Percentiles rank a stretch among this genome's conserved stretches.
These are phyloP conservation scores for Galaxea fascicularis DNA, from an alignment of 92 coral and sea anemone genomes.

Conservation along the genomic window DNA sequence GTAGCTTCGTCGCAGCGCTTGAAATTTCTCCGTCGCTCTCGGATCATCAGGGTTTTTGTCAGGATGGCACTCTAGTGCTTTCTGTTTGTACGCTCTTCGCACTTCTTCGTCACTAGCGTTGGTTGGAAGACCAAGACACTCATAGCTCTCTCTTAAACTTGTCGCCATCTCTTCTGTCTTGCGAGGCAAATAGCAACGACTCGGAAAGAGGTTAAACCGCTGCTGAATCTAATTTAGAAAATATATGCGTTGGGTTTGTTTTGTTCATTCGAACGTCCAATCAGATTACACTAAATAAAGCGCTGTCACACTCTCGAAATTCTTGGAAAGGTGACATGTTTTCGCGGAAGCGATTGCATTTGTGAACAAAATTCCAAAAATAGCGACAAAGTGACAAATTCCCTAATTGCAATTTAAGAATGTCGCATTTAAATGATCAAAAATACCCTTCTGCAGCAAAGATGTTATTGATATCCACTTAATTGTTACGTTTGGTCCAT, in stretches of 20 bases:
- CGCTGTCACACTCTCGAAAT: background rate
- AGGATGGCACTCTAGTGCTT: conserved; percentile 84
- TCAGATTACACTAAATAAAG: background rate
- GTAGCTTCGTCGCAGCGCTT: conserved; percentile 76
- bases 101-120: conserved; percentile 79
- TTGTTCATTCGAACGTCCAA: conserved; percentile 2
- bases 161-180: conserved; percentile 58
- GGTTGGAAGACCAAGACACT: conserved; percentile 70
- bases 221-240: background rate
- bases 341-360: background rate
- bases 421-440: too few species aligned
- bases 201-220: background rate
- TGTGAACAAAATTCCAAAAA: background rate
- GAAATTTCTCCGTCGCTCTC: conserved; percentile 72
- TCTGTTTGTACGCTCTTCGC: conserved; percentile 72
- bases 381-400: background rate
- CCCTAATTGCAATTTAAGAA: too few species aligned
- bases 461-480: too few species aligned
- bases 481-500: too few species aligned
- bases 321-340: conserved; percentile 23
- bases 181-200: background rate
- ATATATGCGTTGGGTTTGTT: background rate
- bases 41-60: conserved; percentile 81
- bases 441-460: too few species aligned
- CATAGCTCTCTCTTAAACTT: conserved; percentile 70